Base-by-base conservation (phyloP, 2,797 vertebrate species). In the Neomorphus geoffroyi region DNA sequence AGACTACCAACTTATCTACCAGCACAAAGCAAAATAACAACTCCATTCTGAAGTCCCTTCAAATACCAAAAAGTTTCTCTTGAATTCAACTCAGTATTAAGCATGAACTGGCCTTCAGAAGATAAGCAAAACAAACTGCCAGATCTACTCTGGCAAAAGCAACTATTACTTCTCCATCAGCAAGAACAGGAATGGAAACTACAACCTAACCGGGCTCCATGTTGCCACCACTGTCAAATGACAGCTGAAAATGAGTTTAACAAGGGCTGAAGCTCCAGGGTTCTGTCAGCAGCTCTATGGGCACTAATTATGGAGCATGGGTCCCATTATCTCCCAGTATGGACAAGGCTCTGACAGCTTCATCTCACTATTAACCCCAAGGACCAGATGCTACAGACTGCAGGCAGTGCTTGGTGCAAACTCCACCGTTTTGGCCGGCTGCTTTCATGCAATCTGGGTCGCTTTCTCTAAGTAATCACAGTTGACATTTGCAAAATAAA, bases 321-420 rank as follows among this genome's bases (percentile, higher is more conserved):
- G 92, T 90, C 90, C 93, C 92, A 71, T 89, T 94, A 86, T 62
- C 62, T 69, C 80, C 92, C 92, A 88, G 62, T 48, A 58, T 0
- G 22, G 93, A 89, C 88, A 64, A 57, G 83, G 83, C 88, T 94
- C 83, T 90, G 90, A 86, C 86, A 92, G 93, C 80, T 93, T 84
- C 92, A 92, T 83, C 80, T 67, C 90, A 3, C 30, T 4, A 64
- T 7, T 53, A 94, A 83, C 80, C 72, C 27, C 1, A 45, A 86
- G 85, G 75, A 86, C 82, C 56, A n/a, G 11, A 58, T 6, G 28
- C 83, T 41, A 1, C 1, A 2, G 83, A 50, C 85, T 41, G 78
- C 83, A 75, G 56, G 86, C 62, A 84, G 86, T 10, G 13, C 83
- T 60, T 0, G 0, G 24, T 50, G 71, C 51, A 62, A 45, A 61